Evolutionary conservation across 2,113 vertebrate genomes (phyloP), one percentile per base, ranked within the genome.

Genomic region (Setophaga petechia): DNA sequence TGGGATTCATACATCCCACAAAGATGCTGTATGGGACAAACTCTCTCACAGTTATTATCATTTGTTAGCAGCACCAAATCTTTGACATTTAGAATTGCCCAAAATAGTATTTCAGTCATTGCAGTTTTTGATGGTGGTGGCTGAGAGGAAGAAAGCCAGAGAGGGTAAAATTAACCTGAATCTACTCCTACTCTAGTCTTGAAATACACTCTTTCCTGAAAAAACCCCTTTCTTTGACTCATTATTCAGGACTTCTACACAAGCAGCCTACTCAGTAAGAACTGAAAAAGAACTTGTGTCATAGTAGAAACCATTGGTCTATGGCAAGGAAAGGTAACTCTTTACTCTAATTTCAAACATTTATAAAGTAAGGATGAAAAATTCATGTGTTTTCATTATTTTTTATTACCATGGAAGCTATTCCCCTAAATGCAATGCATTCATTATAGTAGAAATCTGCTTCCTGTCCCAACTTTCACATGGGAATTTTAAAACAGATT

Each of bases 121-220:
- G 51, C 35, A 71, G 11, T 16, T 94, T 95, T 71, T 73, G 33
- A 20, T 69, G n/a, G 68, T 14, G 8, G 15, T 15, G 8, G 17
- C 0, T 73, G 17, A 80, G 25, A 15, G 33, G 22, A 83, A 11
- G 11, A 88, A 55, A 92, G 31, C 9, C 76, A 58, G 31, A 66
- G 43, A 33, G 19, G 51, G 25, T 89, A 80, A 94, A 94, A 96
- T 90, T 87, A 84, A 77, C 43, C 61, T 59, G 33, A 74, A 47
- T 71, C 73, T 43, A n/a, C 61, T 81, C 69, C 74, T 37, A 66
- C 47, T 87, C 43, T 58, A 15, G 24, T 86, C 80, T 23, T 41
- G 35, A 94, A 94, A 96, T 66, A 93, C 47, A 84, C 6, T 2
- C 33, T 35, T 87, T 81, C 43, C 87, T 91, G 43, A 92, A 89